Base-by-base conservation (phyloP, 2,113 vertebrate genomes). In the Lepus americanus region DNA sequence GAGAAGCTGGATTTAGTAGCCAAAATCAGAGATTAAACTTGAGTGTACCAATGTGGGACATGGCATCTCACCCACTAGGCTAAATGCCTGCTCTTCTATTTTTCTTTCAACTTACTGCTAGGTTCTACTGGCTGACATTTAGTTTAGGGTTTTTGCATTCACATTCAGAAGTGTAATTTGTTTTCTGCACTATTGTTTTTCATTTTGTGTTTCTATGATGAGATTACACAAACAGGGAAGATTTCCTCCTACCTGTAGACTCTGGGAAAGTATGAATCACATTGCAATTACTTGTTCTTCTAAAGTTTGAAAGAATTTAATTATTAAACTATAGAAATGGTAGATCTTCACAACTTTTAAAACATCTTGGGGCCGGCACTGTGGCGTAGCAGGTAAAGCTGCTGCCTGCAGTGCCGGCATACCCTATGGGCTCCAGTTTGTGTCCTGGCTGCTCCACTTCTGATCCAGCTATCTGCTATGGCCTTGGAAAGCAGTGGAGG, bases 271-370 rank as follows among this genome's bases (percentile, higher is more conserved):
- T 59, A 67, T 70, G 19, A 84, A 51, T 78, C 78, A 92, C 59
- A 85, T 19, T 67, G 31, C 73, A 85, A 31, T 79, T 49, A 63
- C 25, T 59, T 59, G 5, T 51, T 93, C 23, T 53, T 93, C 23
- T 66, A 33, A 87, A 82, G 23, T 82, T 23, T 63, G 17, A 77
- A 55, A 5, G 16, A 85, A 94, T 77, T 82, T 90, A 49, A 77
- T 87, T 83, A 36, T 29, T 9, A 90, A 93, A 6, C 17, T 70
- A 49, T 14, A 70, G 33, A 82, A 72, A 83, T 39, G 5, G 25
- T 66, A 85, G 49, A 36, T 72, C 23, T 51, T 92, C 31, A 67
- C 17, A 73, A 39, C 70, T 92, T 91, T 67, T 49, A 79, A 88
- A 87, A 59, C 16, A 2, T 74, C 66, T 78, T 66, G 44, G 44